Evolutionary conservation across 2,113 vertebrate species (phyloP).

Genomic region (Hucho hucho): DNA sequence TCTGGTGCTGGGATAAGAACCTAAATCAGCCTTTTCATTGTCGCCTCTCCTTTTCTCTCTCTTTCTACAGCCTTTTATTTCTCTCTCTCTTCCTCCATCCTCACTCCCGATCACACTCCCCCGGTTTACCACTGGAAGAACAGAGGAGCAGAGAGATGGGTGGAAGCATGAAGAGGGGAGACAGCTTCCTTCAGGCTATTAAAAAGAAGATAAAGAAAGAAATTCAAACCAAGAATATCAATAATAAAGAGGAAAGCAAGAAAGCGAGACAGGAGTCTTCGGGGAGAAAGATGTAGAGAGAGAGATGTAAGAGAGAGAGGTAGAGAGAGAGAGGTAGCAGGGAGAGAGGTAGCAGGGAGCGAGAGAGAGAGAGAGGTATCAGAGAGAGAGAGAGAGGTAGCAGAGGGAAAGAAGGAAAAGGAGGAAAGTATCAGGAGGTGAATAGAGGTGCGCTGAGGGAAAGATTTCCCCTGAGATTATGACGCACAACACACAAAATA

Average conservation of each 20-base stretch:
- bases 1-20: conserved; percentile 57
- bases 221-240: conserved; percentile 13
- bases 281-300: conserved; percentile 4
- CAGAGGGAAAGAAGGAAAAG: conserved; percentile 14
- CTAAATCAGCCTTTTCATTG: conserved; percentile 70
- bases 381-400: background rate
- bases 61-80: conserved; percentile 70
- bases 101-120: conserved; percentile 73
- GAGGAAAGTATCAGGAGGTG: conserved; percentile 1
- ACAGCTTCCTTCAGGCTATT: conserved; percentile 31
- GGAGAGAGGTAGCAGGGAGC: no score
- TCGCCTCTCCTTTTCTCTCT: conserved; percentile 49
- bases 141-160: conserved; percentile 48
- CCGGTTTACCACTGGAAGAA: conserved; percentile 68
- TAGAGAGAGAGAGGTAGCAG: no score
- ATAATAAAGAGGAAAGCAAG: conserved; percentile 21
- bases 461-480: conserved; percentile 32
- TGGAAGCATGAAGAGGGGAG: conserved; percentile 26
- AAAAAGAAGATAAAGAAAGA: conserved; percentile 28
- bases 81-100: conserved; percentile 66
- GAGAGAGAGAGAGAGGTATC: no score
- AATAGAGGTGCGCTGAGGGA: conserved; percentile 9
- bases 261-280: conserved; percentile 21
- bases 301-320: no score
- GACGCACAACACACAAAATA: conserved; percentile 25